Evolutionary conservation across 2,113 vertebrate species (phyloP).

Genomic region (Nycticryphes semicollaris): DNA sequence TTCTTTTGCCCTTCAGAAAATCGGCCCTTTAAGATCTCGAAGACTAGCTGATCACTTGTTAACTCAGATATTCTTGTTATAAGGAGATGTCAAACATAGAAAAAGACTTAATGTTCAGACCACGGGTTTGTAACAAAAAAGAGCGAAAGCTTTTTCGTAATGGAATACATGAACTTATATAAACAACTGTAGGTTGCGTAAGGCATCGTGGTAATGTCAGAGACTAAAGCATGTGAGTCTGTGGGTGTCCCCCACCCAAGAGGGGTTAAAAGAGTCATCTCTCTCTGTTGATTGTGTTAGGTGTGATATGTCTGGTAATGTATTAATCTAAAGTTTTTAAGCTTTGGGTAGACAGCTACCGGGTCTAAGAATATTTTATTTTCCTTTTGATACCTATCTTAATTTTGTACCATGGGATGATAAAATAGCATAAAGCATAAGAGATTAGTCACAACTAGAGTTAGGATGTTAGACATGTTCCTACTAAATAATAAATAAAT

Average conservation of each 20-base stretch:
- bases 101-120: not conserved
- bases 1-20: not conserved
- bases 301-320: not conserved
- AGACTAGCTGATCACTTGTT: not conserved
- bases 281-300: not conserved
- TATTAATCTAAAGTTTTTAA: not conserved
- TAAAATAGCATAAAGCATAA: not conserved
- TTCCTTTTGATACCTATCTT: not conserved
- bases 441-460: not conserved
- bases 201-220: not conserved
- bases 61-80: not conserved
- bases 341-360: not conserved
- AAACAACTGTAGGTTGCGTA: slow-evolving; percentile 16
- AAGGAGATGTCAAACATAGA: not conserved
- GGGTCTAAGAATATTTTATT: not conserved
- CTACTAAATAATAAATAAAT: not conserved
- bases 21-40: not conserved
- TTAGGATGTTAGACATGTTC: not conserved
- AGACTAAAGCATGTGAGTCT: not conserved
- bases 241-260: not conserved
- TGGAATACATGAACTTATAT: not conserved
- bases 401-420: not conserved
- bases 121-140: not conserved
- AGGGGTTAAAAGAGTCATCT: not conserved
- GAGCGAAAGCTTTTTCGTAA: not conserved